These are phyloP conservation scores for Pongo pygmaeus DNA, from an alignment of 2,113 vertebrate genomes.

Conservation along the genomic window DNA sequence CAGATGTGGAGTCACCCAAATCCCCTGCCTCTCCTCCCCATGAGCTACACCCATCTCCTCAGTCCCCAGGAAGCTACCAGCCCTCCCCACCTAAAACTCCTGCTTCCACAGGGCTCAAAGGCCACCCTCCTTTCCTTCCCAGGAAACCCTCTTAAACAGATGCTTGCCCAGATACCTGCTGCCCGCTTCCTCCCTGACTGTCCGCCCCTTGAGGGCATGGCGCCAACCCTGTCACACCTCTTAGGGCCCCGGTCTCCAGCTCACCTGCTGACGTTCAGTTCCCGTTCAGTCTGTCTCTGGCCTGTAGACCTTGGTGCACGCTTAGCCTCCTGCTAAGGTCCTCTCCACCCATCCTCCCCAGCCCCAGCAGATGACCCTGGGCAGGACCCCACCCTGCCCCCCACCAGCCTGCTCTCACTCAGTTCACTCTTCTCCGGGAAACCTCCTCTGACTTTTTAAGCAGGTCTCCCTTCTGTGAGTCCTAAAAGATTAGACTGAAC, in stretches of 20 bases:
- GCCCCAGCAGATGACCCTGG: too few species aligned
- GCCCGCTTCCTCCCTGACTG: neutral
- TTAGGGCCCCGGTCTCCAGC: neutral
- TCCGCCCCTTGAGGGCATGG: neutral
- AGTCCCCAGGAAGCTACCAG: neutral
- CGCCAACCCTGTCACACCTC: neutral
- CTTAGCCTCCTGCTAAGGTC: neutral
- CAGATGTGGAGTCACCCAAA: neutral
- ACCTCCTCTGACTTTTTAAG: neutral
- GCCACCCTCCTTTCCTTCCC: neutral
- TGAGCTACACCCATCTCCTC: too few species aligned
- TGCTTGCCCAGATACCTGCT: neutral
- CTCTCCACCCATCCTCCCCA: neutral
- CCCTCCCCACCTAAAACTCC: neutral
- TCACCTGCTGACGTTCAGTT: neutral
- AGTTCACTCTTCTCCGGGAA: neutral
- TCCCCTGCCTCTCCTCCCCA: rapidly evolving
- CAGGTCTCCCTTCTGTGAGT: neutral
- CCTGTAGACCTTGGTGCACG: neutral
- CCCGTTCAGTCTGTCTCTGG: neutral
- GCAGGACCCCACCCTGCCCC: too few species aligned
- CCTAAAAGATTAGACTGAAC: neutral
- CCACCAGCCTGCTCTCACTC: neutral
- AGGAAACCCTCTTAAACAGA: neutral
- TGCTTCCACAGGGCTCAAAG: rapidly evolving